Conservation (phyloP, 2,113 vertebrate species). For the Psophia crepitans region DNA sequence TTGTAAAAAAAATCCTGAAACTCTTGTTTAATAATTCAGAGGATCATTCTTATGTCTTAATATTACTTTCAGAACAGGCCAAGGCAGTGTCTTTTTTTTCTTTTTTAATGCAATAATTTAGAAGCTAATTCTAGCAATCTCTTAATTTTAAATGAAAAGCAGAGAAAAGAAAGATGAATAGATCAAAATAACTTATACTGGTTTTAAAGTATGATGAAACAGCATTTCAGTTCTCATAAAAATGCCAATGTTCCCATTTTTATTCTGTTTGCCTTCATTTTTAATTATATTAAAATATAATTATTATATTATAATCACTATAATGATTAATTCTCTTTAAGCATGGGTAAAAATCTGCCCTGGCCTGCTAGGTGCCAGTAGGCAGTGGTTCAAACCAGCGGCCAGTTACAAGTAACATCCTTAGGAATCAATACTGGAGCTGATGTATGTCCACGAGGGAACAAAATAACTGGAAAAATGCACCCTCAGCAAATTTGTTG, state of each 20-base stretch:
- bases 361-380: background rate
- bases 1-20: background rate
- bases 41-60: background rate
- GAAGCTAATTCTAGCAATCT: background rate
- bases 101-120: background rate
- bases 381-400: background rate
- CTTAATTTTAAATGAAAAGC: background rate
- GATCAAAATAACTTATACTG: background rate
- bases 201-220: background rate
- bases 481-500: fast-evolving
- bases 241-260: background rate
- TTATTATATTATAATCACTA: background rate
- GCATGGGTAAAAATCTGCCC: background rate
- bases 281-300: background rate
- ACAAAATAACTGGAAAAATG: background rate
- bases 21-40: background rate
- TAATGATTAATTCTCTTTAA: background rate
- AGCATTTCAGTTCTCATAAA: background rate
- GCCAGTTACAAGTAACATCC: background rate
- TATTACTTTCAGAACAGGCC: background rate
- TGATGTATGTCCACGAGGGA: background rate
- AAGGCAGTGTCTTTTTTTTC: background rate
- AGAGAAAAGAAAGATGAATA: background rate
- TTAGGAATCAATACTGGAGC: background rate
- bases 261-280: background rate